Evolutionary conservation across 1,140 invertebrate genomes (phyloP).

Genomic region (Apolygus lucorum): DNA sequence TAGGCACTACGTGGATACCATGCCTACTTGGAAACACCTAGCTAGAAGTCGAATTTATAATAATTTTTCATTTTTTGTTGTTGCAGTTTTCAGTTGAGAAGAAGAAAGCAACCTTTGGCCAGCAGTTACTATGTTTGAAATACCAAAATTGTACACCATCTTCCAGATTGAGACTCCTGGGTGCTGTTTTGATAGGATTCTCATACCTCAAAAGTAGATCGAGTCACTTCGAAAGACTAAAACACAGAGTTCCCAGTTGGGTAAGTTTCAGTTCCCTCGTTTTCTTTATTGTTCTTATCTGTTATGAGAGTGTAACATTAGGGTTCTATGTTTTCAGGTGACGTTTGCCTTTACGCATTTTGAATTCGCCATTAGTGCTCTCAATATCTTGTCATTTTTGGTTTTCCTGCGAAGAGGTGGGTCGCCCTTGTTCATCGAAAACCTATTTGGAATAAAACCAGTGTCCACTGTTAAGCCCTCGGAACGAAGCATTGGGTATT

Average conservation of each 20-base stretch:
- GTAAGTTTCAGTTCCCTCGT: too few species aligned
- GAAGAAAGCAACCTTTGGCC: conserved; percentile 24
- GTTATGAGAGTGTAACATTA: too few species aligned
- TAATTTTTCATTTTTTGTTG: background rate
- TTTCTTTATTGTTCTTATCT: too few species aligned
- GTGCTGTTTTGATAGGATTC: conserved; percentile 19
- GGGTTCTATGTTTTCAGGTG: conserved; percentile 21
- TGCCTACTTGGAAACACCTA: too few species aligned
- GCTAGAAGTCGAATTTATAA: too few species aligned
- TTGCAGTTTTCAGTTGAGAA: conserved; percentile 26
- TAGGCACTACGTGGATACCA: too few species aligned
- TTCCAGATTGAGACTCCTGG: conserved; percentile 16
- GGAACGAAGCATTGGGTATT: conserved; percentile 47
- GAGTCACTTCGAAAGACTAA: background rate
- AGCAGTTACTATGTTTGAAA: conserved; percentile 23
- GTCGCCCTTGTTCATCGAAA: conserved; percentile 50
- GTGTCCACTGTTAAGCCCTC: conserved; percentile 42
- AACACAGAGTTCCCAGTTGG: background rate
- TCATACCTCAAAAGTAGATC: conserved; percentile 18
- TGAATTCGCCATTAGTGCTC: conserved; percentile 46
- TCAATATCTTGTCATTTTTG: conserved; percentile 51
- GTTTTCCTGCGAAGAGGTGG: conserved; percentile 51
- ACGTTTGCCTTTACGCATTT: background rate
- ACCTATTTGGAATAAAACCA: conserved; percentile 44
- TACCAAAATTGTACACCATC: background rate